Base-by-base conservation (phyloP, 2,797 vertebrate species). In the Alauda arvensis region DNA sequence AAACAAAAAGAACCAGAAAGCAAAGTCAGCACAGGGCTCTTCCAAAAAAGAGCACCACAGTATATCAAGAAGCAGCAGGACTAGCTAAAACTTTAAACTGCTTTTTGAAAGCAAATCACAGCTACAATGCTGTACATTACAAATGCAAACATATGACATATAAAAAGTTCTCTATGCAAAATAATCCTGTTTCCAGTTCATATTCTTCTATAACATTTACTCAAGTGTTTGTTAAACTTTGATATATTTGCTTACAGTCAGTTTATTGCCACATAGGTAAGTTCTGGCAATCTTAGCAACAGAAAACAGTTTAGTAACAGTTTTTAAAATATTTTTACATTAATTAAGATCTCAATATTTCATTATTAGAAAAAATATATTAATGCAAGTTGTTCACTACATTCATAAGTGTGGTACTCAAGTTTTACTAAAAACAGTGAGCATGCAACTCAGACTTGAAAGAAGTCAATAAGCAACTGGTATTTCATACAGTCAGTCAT, bases 271-370 rank as follows among this genome's bases (percentile, higher is more conserved):
- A 82, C 37, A 80, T 21, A 57, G n/a, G 7, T 48, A 82, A 68
- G 26, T 88, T 83, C 86, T 82, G 74, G 55, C 29, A 63, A 61
- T 61, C 67, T 72, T 34, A 68, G 71, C 89, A 91, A 93, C 65
- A 72, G 34, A 78, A 84, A 45, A 82, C 28, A 81, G 60, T 92
- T 95, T 92, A 95, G 65, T 89, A 88, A 76, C 70, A 93, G 77
- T 88, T 94, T 94, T 63, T 93, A 95, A 94, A 96, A 91, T 96
- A 96, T 61, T 91, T 94, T 81, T 81, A 94, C 52, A 82, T 79
- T 55, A 83, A 90, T 62, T 83, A 82, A 77, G 37, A 77, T 70
- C 56, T 93, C 46, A 51, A 83, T 59, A 42, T 84, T 87, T 71
- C 71, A 89, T 49, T 66, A 21, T 40, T 96, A 95, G 51, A 33